Evolutionary conservation across 2,113 vertebrate genomes (phyloP).

Genomic region (Syngnathus floridae): DNA sequence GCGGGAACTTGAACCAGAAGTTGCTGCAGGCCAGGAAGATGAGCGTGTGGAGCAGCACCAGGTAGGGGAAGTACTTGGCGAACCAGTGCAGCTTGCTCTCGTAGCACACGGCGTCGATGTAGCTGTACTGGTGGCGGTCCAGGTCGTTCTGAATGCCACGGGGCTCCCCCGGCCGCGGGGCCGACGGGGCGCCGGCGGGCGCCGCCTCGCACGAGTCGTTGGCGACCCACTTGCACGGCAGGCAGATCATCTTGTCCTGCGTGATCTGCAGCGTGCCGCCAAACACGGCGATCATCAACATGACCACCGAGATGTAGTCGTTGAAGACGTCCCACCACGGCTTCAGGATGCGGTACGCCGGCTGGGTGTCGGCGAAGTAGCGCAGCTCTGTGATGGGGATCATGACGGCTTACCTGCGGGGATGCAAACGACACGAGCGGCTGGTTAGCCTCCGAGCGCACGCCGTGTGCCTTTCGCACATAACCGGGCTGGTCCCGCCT

Average conservation of each 20-base stretch:
- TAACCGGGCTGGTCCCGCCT: neutral
- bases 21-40: slow-evolving; percentile 98
- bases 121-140: slow-evolving; percentile 98
- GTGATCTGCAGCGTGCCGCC: slow-evolving; percentile 96
- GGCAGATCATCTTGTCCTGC: slow-evolving; percentile 99
- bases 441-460: neutral
- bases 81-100: slow-evolving; percentile 98
- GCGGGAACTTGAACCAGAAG: slow-evolving; percentile 99
- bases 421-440: neutral
- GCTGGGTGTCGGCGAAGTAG: slow-evolving; percentile 96
- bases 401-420: slow-evolving; percentile 77
- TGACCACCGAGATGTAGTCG: slow-evolving; percentile 96
- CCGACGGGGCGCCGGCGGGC: slow-evolving; percentile 22
- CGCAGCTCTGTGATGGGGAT: slow-evolving; percentile 96
- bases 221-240: slow-evolving; percentile 96
- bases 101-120: slow-evolving; percentile 93
- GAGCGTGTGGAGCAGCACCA: slow-evolving; percentile 93
- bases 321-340: slow-evolving; percentile 99
- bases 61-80: slow-evolving; percentile 97
- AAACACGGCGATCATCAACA: slow-evolving; percentile 98
- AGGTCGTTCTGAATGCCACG: slow-evolving; percentile 89
- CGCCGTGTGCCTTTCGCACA: neutral
- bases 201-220: slow-evolving; percentile 82
- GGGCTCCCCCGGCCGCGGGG: slow-evolving; percentile 66
- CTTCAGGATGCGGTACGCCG: slow-evolving; percentile 96